phyloP scores from a whole-genome alignment of 2,113 vertebrate species.

The Cavia aperea region DNA sequence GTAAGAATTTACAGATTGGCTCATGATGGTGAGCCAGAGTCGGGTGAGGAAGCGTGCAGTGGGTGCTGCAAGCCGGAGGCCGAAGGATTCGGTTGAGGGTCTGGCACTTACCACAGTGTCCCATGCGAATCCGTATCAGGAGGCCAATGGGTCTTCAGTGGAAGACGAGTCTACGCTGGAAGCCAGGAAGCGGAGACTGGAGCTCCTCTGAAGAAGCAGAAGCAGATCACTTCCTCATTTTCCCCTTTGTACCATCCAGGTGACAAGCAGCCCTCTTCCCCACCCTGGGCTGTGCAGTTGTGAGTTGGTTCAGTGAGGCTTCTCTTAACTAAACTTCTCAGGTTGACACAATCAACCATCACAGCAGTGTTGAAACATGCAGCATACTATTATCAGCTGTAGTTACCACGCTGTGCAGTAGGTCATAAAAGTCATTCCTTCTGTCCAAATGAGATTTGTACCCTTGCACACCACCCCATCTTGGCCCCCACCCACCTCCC shows the following conservation, averaged over 20 bases:
- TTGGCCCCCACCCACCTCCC: not conserved
- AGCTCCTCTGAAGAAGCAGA: not conserved
- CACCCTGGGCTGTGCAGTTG: not conserved
- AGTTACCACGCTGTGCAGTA: not conserved
- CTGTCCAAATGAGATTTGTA: not conserved
- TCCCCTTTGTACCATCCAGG: not conserved
- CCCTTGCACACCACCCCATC: not conserved
- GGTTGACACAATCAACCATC: not conserved
- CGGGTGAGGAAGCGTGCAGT: not conserved
- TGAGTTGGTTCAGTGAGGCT: not conserved
- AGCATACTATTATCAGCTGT: not conserved
- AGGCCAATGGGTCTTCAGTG: not conserved
- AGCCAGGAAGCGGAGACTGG: not conserved
- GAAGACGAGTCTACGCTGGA: not conserved
- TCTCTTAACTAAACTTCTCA: not conserved
- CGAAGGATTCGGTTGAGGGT: not conserved
- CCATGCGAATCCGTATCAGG: not conserved
- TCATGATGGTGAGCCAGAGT: not conserved
- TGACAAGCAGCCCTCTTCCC: not conserved
- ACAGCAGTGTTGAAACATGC: not conserved
- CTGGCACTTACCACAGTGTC: not conserved
- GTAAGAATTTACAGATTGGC: not conserved
- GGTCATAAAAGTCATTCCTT: not conserved
- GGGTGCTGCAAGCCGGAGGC: not conserved
- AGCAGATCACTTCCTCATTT: not conserved